phyloP scores from a whole-genome alignment of 2,797 vertebrate genomes.

The Potorous gilbertii region DNA sequence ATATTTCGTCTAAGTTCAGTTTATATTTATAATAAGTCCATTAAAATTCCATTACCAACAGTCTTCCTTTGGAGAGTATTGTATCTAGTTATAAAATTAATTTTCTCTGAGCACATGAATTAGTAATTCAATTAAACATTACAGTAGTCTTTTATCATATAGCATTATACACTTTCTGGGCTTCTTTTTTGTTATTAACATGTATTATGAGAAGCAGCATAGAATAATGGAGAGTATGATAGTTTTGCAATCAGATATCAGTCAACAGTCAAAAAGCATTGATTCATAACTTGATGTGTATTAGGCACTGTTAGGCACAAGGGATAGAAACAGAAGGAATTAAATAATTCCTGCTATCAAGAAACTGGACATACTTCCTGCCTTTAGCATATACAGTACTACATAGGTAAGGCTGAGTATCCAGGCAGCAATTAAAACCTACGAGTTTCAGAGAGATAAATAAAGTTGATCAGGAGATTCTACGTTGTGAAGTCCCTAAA shows the following conservation, averaged over 20 bases:
- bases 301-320: background rate
- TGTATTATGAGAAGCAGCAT: background rate
- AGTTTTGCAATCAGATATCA: background rate
- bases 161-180: background rate
- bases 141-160: background rate
- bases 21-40: background rate
- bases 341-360: background rate
- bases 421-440: background rate
- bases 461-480: background rate
- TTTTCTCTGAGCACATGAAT: background rate
- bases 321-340: background rate
- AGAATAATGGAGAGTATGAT: background rate
- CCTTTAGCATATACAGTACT: background rate
- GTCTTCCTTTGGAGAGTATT: background rate
- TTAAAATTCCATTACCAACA: constrained; percentile 29
- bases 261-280: background rate
- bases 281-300: background rate
- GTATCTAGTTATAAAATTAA: background rate
- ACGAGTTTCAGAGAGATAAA: background rate
- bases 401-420: background rate
- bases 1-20: background rate
- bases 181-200: background rate
- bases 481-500: background rate
- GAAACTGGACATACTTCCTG: background rate
- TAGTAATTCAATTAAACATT: background rate